Conservation (phyloP, 2,888 invertebrate species). For the Noctua comes region DNA sequence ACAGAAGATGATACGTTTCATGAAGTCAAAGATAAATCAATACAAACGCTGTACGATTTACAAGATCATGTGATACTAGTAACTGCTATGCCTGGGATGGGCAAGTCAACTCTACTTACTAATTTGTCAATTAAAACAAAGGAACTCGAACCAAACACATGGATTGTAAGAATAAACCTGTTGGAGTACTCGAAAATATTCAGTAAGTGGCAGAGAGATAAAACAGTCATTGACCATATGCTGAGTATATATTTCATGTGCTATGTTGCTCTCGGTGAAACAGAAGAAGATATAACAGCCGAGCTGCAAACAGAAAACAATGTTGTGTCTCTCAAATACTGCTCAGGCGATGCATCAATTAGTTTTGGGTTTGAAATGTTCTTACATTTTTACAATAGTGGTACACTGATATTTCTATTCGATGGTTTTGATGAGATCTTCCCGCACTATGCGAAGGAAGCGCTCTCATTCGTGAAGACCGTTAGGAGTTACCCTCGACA, state of each 20-base stretch:
- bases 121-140: constrained; percentile 3
- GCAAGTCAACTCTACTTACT: constrained; percentile 5
- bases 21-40: not conserved
- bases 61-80: constrained; percentile 8
- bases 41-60: constrained; percentile 2
- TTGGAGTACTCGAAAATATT: not conserved
- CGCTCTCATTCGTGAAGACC: not conserved
- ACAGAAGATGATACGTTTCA: not conserved
- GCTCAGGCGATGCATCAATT: not conserved
- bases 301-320: not conserved
- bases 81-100: constrained; percentile 4
- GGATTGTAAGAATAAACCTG: constrained; percentile 15
- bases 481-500: not conserved
- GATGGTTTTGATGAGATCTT: constrained; percentile 19
- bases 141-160: not conserved
- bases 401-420: constrained; percentile 16
- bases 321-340: constrained; percentile 2
- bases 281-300: not conserved
- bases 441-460: not conserved
- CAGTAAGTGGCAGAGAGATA: not conserved
- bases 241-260: not conserved
- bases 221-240: not conserved
- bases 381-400: constrained; percentile 3
- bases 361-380: constrained; percentile 3
- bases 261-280: not conserved